Evolutionary conservation across 2,797 vertebrate genomes (phyloP).

Genomic region (Bradypodion pumilum): DNA sequence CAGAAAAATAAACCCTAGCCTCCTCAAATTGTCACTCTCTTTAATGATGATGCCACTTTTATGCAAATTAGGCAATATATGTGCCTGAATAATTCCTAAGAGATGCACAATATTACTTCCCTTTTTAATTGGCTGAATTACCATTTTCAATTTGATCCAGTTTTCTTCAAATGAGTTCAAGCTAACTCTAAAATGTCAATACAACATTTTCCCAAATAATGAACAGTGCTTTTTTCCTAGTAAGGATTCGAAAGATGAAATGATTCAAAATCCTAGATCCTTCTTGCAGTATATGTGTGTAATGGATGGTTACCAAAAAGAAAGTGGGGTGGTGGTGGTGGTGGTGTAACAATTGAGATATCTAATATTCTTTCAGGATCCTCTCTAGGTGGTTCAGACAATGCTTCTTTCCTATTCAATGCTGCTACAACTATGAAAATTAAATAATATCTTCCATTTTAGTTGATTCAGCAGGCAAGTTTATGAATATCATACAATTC

Average conservation of each 20-base stretch:
- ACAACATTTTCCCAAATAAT: not conserved
- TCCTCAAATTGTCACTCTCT: not conserved
- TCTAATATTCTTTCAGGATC: too few relatives aligned
- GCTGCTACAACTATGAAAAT: too few relatives aligned
- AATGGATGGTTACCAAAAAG: too few relatives aligned
- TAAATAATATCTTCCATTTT: too few relatives aligned
- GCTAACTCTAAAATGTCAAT: constrained; percentile 16
- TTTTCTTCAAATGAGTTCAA: not conserved
- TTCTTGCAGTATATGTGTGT: too few relatives aligned
- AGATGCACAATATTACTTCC: not conserved
- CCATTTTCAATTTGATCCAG: constrained; percentile 18
- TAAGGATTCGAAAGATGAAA: not conserved
- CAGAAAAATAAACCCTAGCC: not conserved
- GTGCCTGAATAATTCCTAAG: constrained; percentile 1
- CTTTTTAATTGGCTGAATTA: constrained; percentile 15
- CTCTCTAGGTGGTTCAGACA: too few relatives aligned
- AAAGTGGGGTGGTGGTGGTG: too few relatives aligned
- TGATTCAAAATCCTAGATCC: not conserved
- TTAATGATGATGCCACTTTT: constrained; percentile 6
- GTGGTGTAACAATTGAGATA: too few relatives aligned
- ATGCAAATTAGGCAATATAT: not conserved
- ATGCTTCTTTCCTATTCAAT: too few relatives aligned
- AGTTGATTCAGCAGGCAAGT: too few relatives aligned
- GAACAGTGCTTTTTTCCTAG: not conserved
- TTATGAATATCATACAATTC: too few relatives aligned